Evolutionary conservation across 37 sponge, comb jelly and placozoan species (phyloP).

Genomic region (Corticium candelabrum): DNA sequence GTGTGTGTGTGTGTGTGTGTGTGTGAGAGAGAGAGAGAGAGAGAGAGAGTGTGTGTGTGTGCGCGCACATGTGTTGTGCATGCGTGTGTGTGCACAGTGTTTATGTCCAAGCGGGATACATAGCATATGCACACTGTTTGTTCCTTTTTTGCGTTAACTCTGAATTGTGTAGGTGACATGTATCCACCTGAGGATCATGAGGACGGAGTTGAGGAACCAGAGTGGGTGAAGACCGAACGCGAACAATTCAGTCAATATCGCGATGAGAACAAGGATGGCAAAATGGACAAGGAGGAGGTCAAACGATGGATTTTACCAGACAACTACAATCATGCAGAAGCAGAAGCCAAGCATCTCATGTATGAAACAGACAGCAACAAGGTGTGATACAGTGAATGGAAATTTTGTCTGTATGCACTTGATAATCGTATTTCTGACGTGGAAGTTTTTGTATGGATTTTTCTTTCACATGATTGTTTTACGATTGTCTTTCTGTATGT

Average conservation of each 20-base stretch:
- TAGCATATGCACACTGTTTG: background rate
- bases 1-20: background rate
- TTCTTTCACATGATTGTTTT: too few relatives aligned
- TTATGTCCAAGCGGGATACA: too few relatives aligned
- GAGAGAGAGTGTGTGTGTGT: too few relatives aligned
- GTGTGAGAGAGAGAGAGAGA: too few relatives aligned
- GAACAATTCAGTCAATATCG: slow-evolving; percentile 55
- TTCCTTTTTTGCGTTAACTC: background rate
- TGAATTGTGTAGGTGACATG: slow-evolving; percentile 46
- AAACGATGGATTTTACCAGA: slow-evolving; percentile 57
- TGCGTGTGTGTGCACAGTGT: too few relatives aligned
- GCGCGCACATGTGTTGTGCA: too few relatives aligned
- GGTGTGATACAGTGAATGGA: slow-evolving; percentile 20
- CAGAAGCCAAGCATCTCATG: slow-evolving; percentile 87
- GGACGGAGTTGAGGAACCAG: slow-evolving; percentile 39
- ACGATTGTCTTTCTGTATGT: too few relatives aligned
- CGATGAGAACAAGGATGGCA: slow-evolving; percentile 60
- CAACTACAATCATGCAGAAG: slow-evolving; percentile 66
- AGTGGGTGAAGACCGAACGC: slow-evolving; percentile 60
- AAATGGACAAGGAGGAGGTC: slow-evolving; percentile 59
- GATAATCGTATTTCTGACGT: background rate
- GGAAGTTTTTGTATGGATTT: background rate
- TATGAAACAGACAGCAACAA: slow-evolving; percentile 64
- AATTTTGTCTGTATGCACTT: background rate
- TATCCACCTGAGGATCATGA: slow-evolving; percentile 47